phyloP scores from a whole-genome alignment of 2,888 invertebrate species.

The Junonia oenone region DNA sequence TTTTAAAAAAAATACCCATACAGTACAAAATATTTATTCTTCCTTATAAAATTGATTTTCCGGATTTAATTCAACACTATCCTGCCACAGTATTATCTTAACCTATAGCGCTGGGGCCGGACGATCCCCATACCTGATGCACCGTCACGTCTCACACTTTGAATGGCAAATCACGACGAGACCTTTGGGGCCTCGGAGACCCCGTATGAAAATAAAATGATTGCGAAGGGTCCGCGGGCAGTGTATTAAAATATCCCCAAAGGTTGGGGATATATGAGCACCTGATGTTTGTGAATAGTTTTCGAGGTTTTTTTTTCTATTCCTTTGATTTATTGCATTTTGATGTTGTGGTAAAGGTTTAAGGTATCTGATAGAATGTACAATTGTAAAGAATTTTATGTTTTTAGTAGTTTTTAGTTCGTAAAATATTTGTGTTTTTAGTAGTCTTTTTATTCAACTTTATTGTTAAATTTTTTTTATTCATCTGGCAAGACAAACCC shows the following conservation, averaged over 20 bases:
- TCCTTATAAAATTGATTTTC: conserved; percentile 46
- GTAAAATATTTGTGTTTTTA: too few relatives aligned
- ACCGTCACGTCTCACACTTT: conserved; percentile 44
- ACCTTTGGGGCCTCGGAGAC: conserved; percentile 70
- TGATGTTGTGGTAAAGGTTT: too few relatives aligned
- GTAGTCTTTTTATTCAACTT: too few relatives aligned
- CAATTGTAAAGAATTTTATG: too few relatives aligned
- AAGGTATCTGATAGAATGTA: too few relatives aligned
- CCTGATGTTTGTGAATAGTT: conserved; percentile 68
- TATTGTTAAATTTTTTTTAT: too few relatives aligned
- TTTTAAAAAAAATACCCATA: too few relatives aligned
- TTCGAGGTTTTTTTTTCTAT: conserved; percentile 53
- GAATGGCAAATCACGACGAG: conserved; percentile 77
- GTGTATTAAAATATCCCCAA: conserved; percentile 73
- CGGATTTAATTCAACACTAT: conserved; percentile 53
- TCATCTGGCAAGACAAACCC: too few relatives aligned
- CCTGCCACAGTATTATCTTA: conserved; percentile 67
- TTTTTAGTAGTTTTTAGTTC: too few relatives aligned
- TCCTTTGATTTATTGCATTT: conserved; percentile 37
- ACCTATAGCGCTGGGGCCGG: conserved; percentile 35
- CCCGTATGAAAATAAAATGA: conserved; percentile 76
- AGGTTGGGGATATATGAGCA: conserved; percentile 45
- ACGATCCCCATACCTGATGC: conserved; percentile 33
- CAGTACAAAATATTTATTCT: too few relatives aligned
- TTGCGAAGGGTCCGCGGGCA: conserved; percentile 63